Base-by-base conservation (phyloP, 2,888 invertebrate species). In the Eristalinus sepulchralis region DNA sequence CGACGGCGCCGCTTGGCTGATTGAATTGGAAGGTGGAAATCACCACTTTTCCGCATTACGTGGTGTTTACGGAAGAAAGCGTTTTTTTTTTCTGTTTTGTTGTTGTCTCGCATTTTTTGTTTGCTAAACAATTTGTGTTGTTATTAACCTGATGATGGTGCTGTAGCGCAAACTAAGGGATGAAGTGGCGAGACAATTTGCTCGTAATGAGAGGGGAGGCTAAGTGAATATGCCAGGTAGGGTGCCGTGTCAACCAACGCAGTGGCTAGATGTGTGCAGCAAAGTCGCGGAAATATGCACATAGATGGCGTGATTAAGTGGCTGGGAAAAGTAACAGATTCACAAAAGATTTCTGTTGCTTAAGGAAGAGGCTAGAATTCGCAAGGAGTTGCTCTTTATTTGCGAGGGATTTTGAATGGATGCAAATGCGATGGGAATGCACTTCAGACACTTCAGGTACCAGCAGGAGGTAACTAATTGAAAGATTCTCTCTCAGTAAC, bases 81-180 rank as follows among this genome's bases (percentile, higher is more conserved):
- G 3, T 6, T 1, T 5, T 22, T 17, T 5, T 55, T 22, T 22
- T 22, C 1, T 5, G 20, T 22, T 22, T 57, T 57, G 6, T 57
- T 6, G 1, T 59, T 85, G 2, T 3, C 27, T 27, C 27, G 27
- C 2, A 27, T 27, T 82, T 83, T 86, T 66, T 86, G 86, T 86
- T 86, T 86, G 79, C 73, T 79, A 86, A 86, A 86, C 86, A 86
- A 86, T 83, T 86, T 79, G 83, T 53, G 83, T 53, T 79, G 75
- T 83, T 78, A 83, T 86, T 75, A 83, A 78, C 75, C 78, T 55
- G 70, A 34, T 70, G 75, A 66, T 62, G 68, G 53, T 81, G 63
- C 27, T 62, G 20, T 22, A 47, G 39, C 4, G 27, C 22, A 2
- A 47, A 11, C 11, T 13, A 47, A 36, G 55, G 70, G 83, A 80